Percentiles rank a stretch among this genome's conserved stretches.
phyloP scores from a whole-genome alignment of 1,140 invertebrate genomes.

The Tribolium madens region DNA sequence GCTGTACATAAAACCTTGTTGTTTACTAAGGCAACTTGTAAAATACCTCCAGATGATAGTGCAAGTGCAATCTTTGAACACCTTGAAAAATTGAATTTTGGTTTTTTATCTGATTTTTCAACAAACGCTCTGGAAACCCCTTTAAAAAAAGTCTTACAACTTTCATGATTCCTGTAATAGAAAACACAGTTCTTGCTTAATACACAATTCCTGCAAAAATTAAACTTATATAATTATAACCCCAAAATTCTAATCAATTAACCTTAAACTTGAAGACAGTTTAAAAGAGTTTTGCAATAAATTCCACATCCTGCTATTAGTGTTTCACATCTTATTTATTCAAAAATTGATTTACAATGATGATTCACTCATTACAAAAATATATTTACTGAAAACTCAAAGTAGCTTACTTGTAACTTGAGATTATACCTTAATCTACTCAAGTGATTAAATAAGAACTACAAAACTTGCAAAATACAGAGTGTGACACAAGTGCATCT shows the following conservation, averaged over 20 bases:
- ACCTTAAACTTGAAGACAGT: neutral
- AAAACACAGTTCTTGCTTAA: slow-evolving; percentile 1
- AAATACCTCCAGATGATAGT: slow-evolving; percentile 50
- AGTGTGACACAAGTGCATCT: no score
- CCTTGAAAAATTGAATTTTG: slow-evolving; percentile 32
- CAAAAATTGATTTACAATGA: neutral
- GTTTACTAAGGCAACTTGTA: slow-evolving; percentile 53
- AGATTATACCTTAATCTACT: no score
- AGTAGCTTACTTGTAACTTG: no score
- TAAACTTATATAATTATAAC: slow-evolving; percentile 28
- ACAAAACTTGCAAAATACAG: no score
- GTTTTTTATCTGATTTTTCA: slow-evolving; percentile 3
- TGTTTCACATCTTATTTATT: neutral
- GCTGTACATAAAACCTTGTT: slow-evolving; percentile 58
- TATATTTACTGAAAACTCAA: no score
- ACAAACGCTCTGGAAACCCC: neutral
- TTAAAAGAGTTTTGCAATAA: slow-evolving; percentile 9
- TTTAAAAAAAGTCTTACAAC: neutral
- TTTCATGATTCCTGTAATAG: neutral
- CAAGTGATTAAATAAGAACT: no score
- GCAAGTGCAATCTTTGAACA: slow-evolving; percentile 53
- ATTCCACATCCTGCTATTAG: slow-evolving; percentile 25
- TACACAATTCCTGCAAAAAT: slow-evolving; percentile 16
- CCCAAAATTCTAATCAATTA: neutral
- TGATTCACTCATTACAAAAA: neutral